Evolutionary conservation across 2,113 vertebrate species (phyloP).

Genomic region (Corythornis vintsioides): DNA sequence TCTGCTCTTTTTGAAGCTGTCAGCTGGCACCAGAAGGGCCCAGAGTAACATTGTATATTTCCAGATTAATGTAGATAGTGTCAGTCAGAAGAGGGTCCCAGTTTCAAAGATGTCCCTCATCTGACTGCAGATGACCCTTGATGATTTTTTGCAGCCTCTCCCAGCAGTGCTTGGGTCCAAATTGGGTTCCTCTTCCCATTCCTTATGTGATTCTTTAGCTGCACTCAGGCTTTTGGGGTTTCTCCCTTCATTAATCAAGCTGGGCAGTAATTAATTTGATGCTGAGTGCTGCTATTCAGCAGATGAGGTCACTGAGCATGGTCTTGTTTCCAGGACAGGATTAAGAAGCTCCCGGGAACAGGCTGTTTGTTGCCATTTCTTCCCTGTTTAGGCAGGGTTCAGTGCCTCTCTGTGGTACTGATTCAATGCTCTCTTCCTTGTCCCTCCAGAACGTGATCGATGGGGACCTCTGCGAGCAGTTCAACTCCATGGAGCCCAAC

Average conservation of each 20-base stretch:
- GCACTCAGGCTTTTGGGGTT: neutral
- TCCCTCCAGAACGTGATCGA: constrained; percentile 93
- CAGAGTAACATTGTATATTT: neutral
- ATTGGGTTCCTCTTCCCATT: neutral
- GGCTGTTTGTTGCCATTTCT: constrained; percentile 2
- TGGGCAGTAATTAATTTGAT: constrained; percentile 26
- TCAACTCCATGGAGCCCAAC: constrained; percentile 99
- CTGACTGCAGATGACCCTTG: neutral
- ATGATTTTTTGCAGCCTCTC: neutral
- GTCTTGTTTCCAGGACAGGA: constrained; percentile 28
- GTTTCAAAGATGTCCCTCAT: neutral
- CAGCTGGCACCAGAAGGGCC: neutral
- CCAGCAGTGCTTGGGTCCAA: neutral
- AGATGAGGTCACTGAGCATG: constrained; percentile 1
- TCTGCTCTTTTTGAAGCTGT: neutral
- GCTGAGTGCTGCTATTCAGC: constrained; percentile 32
- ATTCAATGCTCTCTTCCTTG: neutral
- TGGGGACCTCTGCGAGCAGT: constrained; percentile 97
- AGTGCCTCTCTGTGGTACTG: neutral
- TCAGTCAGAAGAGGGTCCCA: neutral
- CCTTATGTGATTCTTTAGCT: neutral
- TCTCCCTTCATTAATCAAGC: neutral
- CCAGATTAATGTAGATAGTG: too few species aligned
- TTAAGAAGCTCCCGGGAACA: constrained; percentile 54
- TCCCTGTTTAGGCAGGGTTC: neutral